Evolutionary conservation across 2,113 vertebrate genomes (phyloP).

Genomic region (Oenanthe melanoleuca): DNA sequence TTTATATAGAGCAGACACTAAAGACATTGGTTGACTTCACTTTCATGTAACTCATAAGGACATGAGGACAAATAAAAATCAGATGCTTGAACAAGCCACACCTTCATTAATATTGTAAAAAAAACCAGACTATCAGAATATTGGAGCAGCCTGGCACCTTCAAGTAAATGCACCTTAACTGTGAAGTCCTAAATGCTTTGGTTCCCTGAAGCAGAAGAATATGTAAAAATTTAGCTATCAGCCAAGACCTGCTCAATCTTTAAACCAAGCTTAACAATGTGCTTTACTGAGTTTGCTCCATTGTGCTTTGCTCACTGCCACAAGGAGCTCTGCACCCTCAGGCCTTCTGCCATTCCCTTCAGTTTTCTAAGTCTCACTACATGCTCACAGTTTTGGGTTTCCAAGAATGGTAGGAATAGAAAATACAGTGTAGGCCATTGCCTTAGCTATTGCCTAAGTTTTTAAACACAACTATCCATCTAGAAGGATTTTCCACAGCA

Average conservation of each 20-base stretch:
- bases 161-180: neutral
- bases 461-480: neutral
- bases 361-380: neutral
- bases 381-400: neutral
- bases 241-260: neutral
- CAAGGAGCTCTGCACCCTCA: neutral
- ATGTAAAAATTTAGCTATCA: neutral
- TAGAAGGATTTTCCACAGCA: neutral
- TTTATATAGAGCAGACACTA: slow-evolving; percentile 53
- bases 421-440: neutral
- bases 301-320: neutral
- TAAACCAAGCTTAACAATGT: neutral
- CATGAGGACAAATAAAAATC: slow-evolving; percentile 29
- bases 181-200: neutral
- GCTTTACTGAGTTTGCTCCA: neutral
- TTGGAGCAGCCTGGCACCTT: neutral
- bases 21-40: slow-evolving; percentile 22
- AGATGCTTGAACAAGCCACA: neutral
- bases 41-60: slow-evolving; percentile 42
- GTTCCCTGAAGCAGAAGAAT: neutral
- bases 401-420: neutral
- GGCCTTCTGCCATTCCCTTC: neutral
- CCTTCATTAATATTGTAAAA: neutral
- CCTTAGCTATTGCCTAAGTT: neutral
- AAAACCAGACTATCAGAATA: neutral